Base-by-base conservation (phyloP, 2,888 invertebrate species). In the Andrena bicolor region DNA sequence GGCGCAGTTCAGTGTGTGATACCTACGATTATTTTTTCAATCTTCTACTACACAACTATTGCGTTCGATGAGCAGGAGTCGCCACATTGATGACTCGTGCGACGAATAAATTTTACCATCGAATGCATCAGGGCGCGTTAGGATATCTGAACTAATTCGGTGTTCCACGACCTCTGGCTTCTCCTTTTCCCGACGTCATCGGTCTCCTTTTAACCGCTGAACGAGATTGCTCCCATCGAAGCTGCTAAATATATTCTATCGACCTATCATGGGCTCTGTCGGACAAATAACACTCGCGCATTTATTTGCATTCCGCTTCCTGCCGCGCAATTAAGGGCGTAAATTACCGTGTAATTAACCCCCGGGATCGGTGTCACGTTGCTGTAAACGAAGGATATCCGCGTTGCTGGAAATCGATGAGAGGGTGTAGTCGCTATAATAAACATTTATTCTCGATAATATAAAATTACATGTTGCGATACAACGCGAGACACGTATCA, bases 381-480 rank as follows among this genome's bases (percentile, higher is more conserved):
- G n/a, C 48, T 32, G 32, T n/a, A 32, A 69, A 49, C 2, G 13
- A 69, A 48, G 32, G 20, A 79, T n/a, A 4, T 23, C 2, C 48
- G 1, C 7, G 6, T 20, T 7, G 6, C n/a, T 49, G 61, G 58
- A 60, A 66, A 30, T 71, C 30, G 41, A n/a, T 60, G 8, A 3
- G n/a, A 53, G 16, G 32, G 2, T 10, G 3, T 35, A n/a, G 53
- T 76, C 71, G 53, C 80, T 75, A 78, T 84, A 86, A 82, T 86
- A 82, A 82, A 86, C 89, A 91, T 92, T 91, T 92, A 92, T 92
- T 92, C 89, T 87, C 76, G 89, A 91, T 91, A 89, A 93, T 92
- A 93, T 92, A 92, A 93, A 93, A 93, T 92, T 93, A 92, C 91
- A 93, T 90, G 86, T 87, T 90, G 89, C 86, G 88, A 90, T 92